Base-by-base conservation (phyloP, 2,113 vertebrate genomes). In the Hypomesus transpacificus region DNA sequence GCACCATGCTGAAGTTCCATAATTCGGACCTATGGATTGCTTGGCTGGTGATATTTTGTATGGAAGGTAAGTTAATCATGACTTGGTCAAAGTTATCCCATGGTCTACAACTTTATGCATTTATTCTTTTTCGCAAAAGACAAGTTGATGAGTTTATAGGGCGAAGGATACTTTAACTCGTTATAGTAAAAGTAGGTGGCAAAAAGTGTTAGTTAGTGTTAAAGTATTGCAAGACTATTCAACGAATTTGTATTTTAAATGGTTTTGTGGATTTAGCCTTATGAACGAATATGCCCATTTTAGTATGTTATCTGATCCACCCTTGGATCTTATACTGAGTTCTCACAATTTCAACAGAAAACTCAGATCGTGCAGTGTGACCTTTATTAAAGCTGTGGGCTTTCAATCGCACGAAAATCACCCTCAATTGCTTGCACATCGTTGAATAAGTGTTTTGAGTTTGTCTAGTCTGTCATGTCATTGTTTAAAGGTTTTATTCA, bases 21-120 rank as follows among this genome's bases (percentile, higher is more conserved):
- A 92, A 91, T 85, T 91, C 89, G 75, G 91, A 92, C 75, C 86
- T 93, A 56, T 92, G 92, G 92, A 93, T 92, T 82, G 90, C 92
- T 83, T 93, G 92, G 92, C 77, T 90, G 83, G 51, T 89, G 62
- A 39, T 92, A 31, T 87, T 92, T 72, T 92, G 89, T 78, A 83
- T 91, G 85, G 85, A 90, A 70, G 92, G 92, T 93, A 85, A 90
- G 90, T 82, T 66, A 3, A 60, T 5, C 9, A 46, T 9, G 39
- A 46, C 39, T 46, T 46, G 39, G 9, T 46, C 9, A 46, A 46
- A 46, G 39, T 46, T 46, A 46, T 46, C 9, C 9, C 39, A 46
- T 46, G 39, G 5, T 46, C 39, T 46, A 46, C 39, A 46, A 46
- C 39, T 46, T 46, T 46, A 13, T 46, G 39, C 9, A 46, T 46